A percentile compares a stretch with the other conserved stretches of the same genome.
Evolutionary conservation across 2,888 invertebrate species (phyloP).

Genomic region (Nymphalis urticae): DNA sequence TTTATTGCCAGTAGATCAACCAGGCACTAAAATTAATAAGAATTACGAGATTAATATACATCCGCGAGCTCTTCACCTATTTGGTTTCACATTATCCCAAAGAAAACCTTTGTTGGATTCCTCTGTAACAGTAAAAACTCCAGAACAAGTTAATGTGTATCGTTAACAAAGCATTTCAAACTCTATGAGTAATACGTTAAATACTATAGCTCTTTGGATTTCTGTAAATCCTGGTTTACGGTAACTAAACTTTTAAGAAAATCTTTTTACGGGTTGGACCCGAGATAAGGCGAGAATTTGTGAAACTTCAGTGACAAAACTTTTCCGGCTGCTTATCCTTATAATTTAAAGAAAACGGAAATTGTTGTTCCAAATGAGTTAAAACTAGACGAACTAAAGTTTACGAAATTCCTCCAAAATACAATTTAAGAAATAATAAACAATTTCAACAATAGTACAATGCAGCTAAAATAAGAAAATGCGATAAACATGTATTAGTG

Average conservation of each 20-base stretch:
- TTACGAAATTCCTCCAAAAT: constrained; percentile 3
- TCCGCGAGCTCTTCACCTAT: neutral
- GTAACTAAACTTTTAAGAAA: constrained; percentile 24
- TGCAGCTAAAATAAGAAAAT: neutral
- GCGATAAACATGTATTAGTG: neutral
- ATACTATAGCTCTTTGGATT: neutral
- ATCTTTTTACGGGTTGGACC: constrained; percentile 31
- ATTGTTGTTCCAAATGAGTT: constrained; percentile 20
- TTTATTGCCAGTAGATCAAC: too few species aligned
- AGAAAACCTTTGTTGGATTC: neutral
- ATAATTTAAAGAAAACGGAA: constrained; percentile 22
- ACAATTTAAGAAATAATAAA: constrained; percentile 1
- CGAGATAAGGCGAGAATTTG: constrained; percentile 30
- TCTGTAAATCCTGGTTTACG: constrained; percentile 6
- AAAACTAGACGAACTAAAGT: constrained; percentile 9
- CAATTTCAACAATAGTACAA: constrained; percentile 6
- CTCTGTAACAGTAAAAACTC: neutral
- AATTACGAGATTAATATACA: too few species aligned
- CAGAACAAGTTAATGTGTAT: neutral
- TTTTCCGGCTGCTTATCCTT: constrained; percentile 23
- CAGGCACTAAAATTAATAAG: too few species aligned
- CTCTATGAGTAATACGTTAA: neutral
- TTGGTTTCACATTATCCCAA: constrained; percentile 1
- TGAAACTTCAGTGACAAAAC: constrained; percentile 29
- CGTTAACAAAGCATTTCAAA: neutral